Base-by-base conservation (phyloP, 1,140 invertebrate genomes). In the Episyrphus balteatus region DNA sequence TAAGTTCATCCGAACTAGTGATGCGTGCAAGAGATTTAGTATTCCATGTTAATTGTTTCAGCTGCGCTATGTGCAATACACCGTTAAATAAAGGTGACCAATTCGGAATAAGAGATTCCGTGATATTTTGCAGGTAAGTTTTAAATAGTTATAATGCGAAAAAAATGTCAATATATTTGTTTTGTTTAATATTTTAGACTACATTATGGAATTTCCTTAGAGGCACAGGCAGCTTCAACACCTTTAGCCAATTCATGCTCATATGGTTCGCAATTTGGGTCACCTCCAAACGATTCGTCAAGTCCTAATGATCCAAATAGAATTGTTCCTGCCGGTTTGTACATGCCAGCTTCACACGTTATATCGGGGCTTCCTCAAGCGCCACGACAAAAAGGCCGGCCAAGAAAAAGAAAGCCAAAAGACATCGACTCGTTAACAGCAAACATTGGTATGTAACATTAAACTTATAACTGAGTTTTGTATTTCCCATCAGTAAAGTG, bases 1-100 rank as follows among this genome's bases (percentile, higher is more conserved):
- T 98, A 50, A 81, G 85, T n/a, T 81, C 91, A 32, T 86, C 88
- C 44, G 92, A 98, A 72, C 68, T 97, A 58, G 92, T 98, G 60
- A 97, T 98, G 93, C 71, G 92, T 46, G 92, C 91, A 5, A 75
- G 89, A 13, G 89, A 92, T 54, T 77, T 89, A 53, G 91, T 96
- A 44, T 97, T 93, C 74, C 94, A 97, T 73, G 82, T 95, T 33
- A 83, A 87, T 56, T 97, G 93, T 72, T 97, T 98, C 74, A 87
- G 84, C 7, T 98, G 94, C 69, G 84, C 86, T 13, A 80, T 87
- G n/a, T 98, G 94, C 73, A 82, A 83, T 64, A 76, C 83, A 13
- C 80, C 82, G 3, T 73, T 89, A 39, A 88, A 81, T 37, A 90
- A 90, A 67, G 86, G 94, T 14, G 93, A 98, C 66, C 88, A 93